Conservation (phyloP, 2,797 vertebrate genomes). For the Gallinago solitaria region DNA sequence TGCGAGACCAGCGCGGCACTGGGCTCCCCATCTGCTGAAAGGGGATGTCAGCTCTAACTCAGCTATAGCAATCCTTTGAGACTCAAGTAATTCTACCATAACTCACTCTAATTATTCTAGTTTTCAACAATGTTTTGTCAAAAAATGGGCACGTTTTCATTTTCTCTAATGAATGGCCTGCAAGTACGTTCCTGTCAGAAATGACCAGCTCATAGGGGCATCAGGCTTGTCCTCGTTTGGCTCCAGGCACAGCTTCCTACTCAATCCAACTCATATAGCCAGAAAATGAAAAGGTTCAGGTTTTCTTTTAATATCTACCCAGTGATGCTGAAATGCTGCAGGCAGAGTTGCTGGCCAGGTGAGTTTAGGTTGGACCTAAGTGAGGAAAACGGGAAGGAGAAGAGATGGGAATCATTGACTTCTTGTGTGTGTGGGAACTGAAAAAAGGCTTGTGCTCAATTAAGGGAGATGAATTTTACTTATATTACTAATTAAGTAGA, state of each 20-base stretch:
- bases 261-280: rapidly evolving
- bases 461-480: neutral
- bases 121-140: neutral
- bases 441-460: neutral
- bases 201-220: neutral
- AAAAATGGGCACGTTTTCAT: neutral
- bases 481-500: neutral
- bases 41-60: neutral
- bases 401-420: neutral
- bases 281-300: neutral
- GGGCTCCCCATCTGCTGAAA: neutral
- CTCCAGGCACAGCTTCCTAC: neutral
- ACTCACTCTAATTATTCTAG: neutral
- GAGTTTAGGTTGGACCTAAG: neutral
- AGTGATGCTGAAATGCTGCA: neutral
- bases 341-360: neutral
- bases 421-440: neutral
- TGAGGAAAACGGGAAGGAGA: neutral
- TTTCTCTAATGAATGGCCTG: neutral
- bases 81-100: neutral
- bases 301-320: neutral
- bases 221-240: neutral
- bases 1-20: neutral
- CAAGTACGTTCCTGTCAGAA: neutral
- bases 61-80: neutral